Conservation (phyloP, 2,113 vertebrate species). For the Acrocephalus arundinaceus region DNA sequence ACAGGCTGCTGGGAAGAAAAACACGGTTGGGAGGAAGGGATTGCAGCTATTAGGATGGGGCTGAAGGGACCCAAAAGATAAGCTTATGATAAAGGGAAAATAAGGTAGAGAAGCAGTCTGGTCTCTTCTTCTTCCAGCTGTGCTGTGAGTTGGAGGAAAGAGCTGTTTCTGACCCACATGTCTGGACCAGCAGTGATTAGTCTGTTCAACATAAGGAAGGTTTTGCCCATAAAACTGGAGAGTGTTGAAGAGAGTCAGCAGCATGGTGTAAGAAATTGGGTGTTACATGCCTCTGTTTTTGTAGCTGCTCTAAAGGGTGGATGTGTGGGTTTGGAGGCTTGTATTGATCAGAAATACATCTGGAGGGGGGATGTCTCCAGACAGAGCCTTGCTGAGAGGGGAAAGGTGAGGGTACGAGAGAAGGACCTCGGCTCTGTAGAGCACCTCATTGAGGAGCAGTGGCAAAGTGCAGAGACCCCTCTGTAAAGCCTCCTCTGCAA, state of each 20-base stretch:
- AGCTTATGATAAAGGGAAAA: background rate
- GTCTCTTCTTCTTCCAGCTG: background rate
- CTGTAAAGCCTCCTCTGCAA: background rate
- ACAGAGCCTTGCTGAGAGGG: background rate
- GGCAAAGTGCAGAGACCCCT: background rate
- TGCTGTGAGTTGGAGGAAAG: background rate
- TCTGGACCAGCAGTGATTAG: background rate
- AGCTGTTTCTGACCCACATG: background rate
- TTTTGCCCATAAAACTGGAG: background rate
- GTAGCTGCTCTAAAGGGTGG: background rate
- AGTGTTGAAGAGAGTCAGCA: background rate
- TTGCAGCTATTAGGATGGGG: background rate
- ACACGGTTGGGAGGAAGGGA: background rate
- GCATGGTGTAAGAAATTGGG: background rate
- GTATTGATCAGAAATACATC: background rate
- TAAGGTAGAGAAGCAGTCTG: background rate
- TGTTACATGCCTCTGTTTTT: background rate
- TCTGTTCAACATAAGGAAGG: background rate
- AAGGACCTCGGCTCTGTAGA: background rate
- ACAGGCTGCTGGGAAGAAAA: constrained; percentile 1
- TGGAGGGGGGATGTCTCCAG: background rate
- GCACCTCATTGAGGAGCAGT: accelerated
- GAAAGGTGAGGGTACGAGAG: accelerated
- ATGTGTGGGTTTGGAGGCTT: background rate
- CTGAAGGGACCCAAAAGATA: background rate